Evolutionary conservation across 2,113 vertebrate species (phyloP), one percentile per base, ranked within the genome.

Genomic region (Egretta garzetta): DNA sequence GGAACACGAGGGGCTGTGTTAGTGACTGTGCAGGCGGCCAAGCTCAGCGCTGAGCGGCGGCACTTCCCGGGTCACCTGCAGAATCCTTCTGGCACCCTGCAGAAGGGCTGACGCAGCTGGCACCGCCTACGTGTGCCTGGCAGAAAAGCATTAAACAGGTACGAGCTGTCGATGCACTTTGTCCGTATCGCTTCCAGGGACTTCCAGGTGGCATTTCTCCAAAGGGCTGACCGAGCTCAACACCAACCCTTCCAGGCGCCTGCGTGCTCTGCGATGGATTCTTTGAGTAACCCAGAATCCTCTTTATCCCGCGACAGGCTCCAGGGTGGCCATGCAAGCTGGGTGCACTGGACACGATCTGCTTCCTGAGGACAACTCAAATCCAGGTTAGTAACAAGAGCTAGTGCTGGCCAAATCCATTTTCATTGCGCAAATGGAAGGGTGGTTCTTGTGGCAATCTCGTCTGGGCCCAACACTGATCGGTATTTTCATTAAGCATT

Each of bases 81-180:
- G 41, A 45, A 52, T 37, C 55, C 55, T 62, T 37, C 33, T 63
- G 73, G 66, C 74, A 72, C 27, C 17, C 41, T 4, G 21, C 63
- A 58, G 87, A 73, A 79, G 58, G 79, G 67, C 64, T 49, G 60
- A 66, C 56, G 94, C 83, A 77, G 52, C 72, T 80, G 86, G 81
- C 86, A 95, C 49, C 26, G 2, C 62, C 19, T 17, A 35, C 53
- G 6, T 90, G 88, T 88, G 88, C 52, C 70, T 80, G 91, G 62
- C 72, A 87, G 90, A 81, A 58, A 32, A 90, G 35, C 73, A 80
- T 92, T 89, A 80, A 95, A 92, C 94, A 96, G 83, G 90, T 35
- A 90, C 24, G 67, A 82, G 64, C 9, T 80, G 71, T 75, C 67
- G 71, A 68, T 14, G 56, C 14, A 39, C 84, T 89, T 88, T 82